Evolutionary conservation across 2,888 invertebrate genomes (phyloP).

Genomic region (Phengaris alcon): DNA sequence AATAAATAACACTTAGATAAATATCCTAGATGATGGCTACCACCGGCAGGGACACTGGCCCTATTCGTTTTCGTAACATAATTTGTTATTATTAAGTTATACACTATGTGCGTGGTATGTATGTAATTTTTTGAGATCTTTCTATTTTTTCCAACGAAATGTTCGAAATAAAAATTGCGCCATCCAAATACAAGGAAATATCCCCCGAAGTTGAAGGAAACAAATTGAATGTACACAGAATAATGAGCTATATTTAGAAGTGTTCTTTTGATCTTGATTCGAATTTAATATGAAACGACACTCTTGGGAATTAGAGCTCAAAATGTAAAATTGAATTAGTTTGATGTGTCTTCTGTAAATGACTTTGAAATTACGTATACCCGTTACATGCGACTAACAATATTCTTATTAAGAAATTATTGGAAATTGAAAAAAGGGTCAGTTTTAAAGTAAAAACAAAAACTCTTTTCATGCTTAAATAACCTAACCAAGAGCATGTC

Average conservation of each 20-base stretch:
- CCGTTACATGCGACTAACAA: no score
- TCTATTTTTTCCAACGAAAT: neutral
- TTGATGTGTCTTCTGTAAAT: neutral
- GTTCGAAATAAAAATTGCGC: neutral
- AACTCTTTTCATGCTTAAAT: no score
- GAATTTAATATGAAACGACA: neutral
- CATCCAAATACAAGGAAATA: neutral
- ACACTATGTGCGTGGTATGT: no score
- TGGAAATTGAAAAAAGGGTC: no score
- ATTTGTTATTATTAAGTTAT: no score
- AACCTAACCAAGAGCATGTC: no score
- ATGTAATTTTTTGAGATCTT: neutral
- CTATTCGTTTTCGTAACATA: no score
- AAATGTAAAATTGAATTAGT: neutral
- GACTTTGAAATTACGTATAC: neutral
- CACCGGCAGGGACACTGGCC: no score
- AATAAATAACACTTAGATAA: no score
- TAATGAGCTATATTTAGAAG: constrained; percentile 7
- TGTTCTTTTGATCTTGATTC: constrained; percentile 17
- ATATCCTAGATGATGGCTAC: no score
- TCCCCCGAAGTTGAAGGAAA: neutral
- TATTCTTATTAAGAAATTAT: no score
- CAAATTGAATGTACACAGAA: constrained; percentile 2
- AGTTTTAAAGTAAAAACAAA: no score
- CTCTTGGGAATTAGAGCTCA: neutral